A percentile compares a stretch with the other conserved stretches of the same genome.
Evolutionary conservation across 2,113 vertebrate genomes (phyloP).

Genomic region (Zosterops borbonicus): DNA sequence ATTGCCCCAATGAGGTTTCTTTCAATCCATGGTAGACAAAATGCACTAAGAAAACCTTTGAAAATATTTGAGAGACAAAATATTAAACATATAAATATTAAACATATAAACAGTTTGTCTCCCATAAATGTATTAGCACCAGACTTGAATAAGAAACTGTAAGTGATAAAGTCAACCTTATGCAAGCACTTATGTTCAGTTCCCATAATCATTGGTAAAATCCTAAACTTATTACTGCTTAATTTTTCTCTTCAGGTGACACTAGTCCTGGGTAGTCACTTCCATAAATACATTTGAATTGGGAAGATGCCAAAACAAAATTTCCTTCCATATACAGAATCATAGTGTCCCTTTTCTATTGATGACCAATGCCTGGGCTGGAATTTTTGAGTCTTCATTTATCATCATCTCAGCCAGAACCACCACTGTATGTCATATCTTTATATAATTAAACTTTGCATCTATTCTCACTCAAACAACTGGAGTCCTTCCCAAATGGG

Average conservation of each 20-base stretch:
- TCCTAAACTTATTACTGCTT: neutral
- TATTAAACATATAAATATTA: neutral
- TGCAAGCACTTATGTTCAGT: fast-evolving
- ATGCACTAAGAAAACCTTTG: neutral
- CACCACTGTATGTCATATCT: neutral
- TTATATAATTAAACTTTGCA: neutral
- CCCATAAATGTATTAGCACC: neutral
- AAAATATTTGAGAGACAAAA: neutral
- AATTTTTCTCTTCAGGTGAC: neutral
- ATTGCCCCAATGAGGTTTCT: neutral
- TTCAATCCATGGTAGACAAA: neutral
- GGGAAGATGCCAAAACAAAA: neutral
- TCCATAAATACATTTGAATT: neutral
- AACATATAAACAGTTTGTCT: neutral
- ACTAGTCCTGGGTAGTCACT: neutral
- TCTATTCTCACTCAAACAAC: neutral
- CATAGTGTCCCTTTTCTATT: neutral
- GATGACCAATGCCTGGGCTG: neutral
- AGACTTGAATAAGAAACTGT: neutral
- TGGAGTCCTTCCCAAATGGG: neutral
- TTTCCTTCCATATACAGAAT: neutral
- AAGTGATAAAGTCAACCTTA: neutral
- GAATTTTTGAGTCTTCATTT: neutral
- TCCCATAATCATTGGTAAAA: neutral
- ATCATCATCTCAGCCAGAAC: neutral